Base-by-base conservation (phyloP, 2,888 invertebrate species). In the Trypoxylon attenuatum region DNA sequence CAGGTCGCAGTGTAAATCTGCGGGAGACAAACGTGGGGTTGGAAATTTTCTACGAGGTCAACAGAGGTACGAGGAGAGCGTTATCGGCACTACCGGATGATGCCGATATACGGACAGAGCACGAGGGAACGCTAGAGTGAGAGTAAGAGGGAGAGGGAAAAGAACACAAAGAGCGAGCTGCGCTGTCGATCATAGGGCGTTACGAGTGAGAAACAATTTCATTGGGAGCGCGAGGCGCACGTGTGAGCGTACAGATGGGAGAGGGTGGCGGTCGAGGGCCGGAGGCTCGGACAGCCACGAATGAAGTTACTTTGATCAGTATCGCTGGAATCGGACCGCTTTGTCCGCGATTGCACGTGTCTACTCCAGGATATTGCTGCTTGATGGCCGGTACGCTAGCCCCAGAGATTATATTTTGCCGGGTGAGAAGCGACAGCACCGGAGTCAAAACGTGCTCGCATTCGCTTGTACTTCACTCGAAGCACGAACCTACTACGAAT, bases 281-380 rank as follows among this genome's bases (percentile, higher is more conserved):
- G 33, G 33, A 33, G 33, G 33, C 33, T 33, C 33, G 33, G 33
- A 10, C 33, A 33, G 62, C 75, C 72, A 63, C 73, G 71, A 67
- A 62, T 56, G 69, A 71, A 76, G 76, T 76, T 73, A 73, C 71
- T 76, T 76, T 73, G 76, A 76, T 76, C 76, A 65, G 62, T 76
- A 76, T 76, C 76, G 61, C 66, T 63, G 66, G 69, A 74, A 73
- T 71, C 64, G 63, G 67, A 68, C 45, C 63, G 69, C 76, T 76
- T 76, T 76, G 76, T 76, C 62, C 69, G 62, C 38, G 69, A 56
- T 67, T 72, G 77, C 80, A 80, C 81, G 81, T 79, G 80, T 76
- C 76, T 73, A 65, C 74, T 72, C 50, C 75, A 78, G 79, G 80
- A 80, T 78, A 80, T 80, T 73, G 78, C 76, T 77, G 75, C 81